Percentiles rank a stretch among this genome's conserved stretches.
These are phyloP conservation scores for Enchytraeus crypticus DNA, from an alignment of 2,888 invertebrate species.

Conservation along the genomic window DNA sequence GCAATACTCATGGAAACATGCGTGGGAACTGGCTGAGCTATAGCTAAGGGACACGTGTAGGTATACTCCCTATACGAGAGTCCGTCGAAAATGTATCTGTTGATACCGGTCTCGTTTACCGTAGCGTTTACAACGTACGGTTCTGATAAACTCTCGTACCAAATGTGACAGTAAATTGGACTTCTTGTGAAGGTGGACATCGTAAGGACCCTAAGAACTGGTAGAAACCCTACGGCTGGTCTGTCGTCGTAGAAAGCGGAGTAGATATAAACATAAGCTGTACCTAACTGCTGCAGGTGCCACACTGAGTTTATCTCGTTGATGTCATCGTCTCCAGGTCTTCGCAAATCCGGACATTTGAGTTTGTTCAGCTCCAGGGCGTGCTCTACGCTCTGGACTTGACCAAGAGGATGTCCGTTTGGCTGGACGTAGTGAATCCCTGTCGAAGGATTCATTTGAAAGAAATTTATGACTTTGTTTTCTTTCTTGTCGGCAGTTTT, in stretches of 20 bases:
- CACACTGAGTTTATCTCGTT: background rate
- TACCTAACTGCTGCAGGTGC: background rate
- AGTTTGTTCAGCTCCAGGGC: no score
- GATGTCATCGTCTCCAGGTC: background rate
- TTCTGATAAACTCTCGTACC: slow-evolving; percentile 13
- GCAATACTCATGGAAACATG: slow-evolving; percentile 20
- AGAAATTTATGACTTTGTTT: no score
- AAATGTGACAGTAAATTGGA: slow-evolving; percentile 25
- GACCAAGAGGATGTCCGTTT: no score
- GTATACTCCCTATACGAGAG: slow-evolving; percentile 13
- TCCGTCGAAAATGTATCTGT: background rate
- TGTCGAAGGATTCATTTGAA: no score
- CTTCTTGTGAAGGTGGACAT: slow-evolving; percentile 6
- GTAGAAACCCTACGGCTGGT: slow-evolving; percentile 9
- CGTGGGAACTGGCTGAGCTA: slow-evolving; percentile 12
- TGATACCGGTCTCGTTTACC: slow-evolving; percentile 11
- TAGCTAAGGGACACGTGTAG: slow-evolving; percentile 13
- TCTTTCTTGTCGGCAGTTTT: no score
- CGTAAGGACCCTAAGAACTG: slow-evolving; percentile 10
- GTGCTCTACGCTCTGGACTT: no score
- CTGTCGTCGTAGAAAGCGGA: slow-evolving; percentile 25
- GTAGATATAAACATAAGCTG: slow-evolving; percentile 15
- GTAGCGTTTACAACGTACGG: slow-evolving; percentile 13
- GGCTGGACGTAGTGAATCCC: no score
- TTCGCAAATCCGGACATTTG: background rate